Percentiles rank a stretch among this genome's conserved stretches.
These are phyloP conservation scores for Chironomus striatipennis DNA, from an alignment of 1,140 invertebrate species.

Conservation along the genomic window DNA sequence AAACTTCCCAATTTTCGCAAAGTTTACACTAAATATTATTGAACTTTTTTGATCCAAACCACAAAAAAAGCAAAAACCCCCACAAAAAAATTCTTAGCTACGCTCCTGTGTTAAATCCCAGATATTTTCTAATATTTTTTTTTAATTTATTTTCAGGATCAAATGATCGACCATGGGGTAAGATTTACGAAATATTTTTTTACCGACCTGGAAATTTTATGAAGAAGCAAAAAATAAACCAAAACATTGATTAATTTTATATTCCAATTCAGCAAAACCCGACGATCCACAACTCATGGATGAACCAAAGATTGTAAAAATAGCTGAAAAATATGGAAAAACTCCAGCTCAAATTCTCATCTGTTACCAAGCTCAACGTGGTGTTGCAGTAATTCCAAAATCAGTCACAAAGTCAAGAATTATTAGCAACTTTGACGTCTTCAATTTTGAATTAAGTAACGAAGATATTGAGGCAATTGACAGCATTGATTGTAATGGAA, in stretches of 20 bases:
- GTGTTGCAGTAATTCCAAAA: constrained; percentile 45
- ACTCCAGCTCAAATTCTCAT: constrained; percentile 58
- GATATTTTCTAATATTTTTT: too few species aligned
- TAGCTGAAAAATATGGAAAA: constrained; percentile 56
- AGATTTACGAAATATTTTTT: constrained; percentile 11
- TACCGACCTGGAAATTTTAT: too few species aligned
- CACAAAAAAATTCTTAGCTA: too few species aligned
- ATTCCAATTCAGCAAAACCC: constrained; percentile 36
- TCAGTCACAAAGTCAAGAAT: constrained; percentile 57
- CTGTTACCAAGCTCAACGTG: constrained; percentile 46
- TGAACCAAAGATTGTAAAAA: constrained; percentile 50
- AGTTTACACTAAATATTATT: too few species aligned
- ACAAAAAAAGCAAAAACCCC: too few species aligned
- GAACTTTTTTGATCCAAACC: too few species aligned
- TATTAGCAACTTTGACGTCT: constrained; percentile 57
- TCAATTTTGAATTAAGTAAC: constrained; percentile 55
- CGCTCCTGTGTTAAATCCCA: too few species aligned
- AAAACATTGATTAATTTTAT: too few species aligned
- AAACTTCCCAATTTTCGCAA: too few species aligned
- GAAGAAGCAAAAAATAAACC: too few species aligned
- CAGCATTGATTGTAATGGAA: constrained; percentile 36
- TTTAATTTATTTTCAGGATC: constrained; percentile 52
- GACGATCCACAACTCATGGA: constrained; percentile 51
- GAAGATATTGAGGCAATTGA: constrained; percentile 46
- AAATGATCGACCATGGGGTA: constrained; percentile 37